Percentiles rank a stretch among this genome's conserved stretches.
phyloP scores from a whole-genome alignment of 30 jellyfish, hydroid and myxozoan species.

The Clytia hemisphaerica region DNA sequence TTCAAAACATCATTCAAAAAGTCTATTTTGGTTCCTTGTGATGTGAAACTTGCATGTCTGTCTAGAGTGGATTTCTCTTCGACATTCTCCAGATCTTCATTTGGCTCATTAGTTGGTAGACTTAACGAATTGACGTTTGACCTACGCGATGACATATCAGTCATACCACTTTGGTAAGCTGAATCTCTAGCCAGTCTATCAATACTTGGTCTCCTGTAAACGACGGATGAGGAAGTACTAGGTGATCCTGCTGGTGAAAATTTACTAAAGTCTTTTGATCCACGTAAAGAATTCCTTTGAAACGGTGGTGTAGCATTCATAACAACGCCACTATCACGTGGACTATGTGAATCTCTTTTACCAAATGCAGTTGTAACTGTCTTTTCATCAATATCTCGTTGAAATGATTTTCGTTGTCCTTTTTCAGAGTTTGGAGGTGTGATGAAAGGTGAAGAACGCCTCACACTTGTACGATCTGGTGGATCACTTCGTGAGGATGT shows the following conservation, averaged over 20 bases:
- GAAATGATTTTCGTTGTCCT: not conserved
- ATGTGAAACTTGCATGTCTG: not conserved
- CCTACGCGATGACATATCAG: not conserved
- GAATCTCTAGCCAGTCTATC: constrained; percentile 64
- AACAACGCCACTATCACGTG: constrained; percentile 48
- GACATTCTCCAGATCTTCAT: too few species aligned
- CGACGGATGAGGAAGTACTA: constrained; percentile 35
- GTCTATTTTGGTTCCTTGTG: not conserved
- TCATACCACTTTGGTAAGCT: constrained; percentile 86
- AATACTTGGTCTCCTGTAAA: constrained; percentile 45
- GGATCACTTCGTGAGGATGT: constrained; percentile 24
- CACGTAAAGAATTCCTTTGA: constrained; percentile 12
- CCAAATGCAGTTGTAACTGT: not conserved
- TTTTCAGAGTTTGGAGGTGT: constrained; percentile 21
- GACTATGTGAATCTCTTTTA: constrained; percentile 17
- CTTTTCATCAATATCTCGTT: not conserved
- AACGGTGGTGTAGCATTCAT: constrained; percentile 12
- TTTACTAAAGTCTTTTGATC: constrained; percentile 7
- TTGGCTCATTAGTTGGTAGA: not conserved
- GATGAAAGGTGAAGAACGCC: constrained; percentile 3
- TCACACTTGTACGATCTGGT: constrained; percentile 18
- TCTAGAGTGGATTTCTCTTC: not conserved
- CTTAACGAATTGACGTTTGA: not conserved
- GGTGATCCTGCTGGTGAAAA: constrained; percentile 55
- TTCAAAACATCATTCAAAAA: constrained; percentile 62